These are phyloP conservation scores for Phorcus lineatus DNA, from an alignment of 2,888 invertebrate genomes.

Conservation along the genomic window DNA sequence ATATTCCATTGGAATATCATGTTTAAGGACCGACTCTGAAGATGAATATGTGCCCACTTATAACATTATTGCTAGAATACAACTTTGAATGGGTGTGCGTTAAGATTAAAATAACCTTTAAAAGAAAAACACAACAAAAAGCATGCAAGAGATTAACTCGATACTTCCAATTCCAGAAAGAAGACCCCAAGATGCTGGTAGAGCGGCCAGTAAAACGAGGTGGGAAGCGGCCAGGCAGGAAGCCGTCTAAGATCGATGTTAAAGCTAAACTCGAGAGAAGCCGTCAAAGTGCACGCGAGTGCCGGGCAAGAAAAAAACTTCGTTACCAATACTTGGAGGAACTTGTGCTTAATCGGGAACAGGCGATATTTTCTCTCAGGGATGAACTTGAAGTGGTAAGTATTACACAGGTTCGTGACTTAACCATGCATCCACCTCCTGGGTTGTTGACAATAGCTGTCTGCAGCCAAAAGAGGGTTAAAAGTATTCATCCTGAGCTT, in stretches of 20 bases:
- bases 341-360: constrained; percentile 92
- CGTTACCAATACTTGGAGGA: constrained; percentile 98
- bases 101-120: too few relatives aligned
- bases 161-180: constrained; percentile 21
- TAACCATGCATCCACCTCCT: not conserved
- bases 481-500: too few relatives aligned
- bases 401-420: constrained; percentile 20
- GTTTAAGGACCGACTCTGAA: too few relatives aligned
- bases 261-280: constrained; percentile 96
- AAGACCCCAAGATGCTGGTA: constrained; percentile 49
- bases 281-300: constrained; percentile 97
- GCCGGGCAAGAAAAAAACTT: constrained; percentile 95
- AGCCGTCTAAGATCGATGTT: constrained; percentile 91
- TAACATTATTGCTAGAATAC: too few relatives aligned
- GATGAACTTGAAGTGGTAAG: constrained; percentile 92
- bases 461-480: too few relatives aligned
- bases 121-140: not conserved
- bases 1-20: too few relatives aligned
- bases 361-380: constrained; percentile 89
- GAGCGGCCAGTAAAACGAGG: constrained; percentile 48
- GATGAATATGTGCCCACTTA: too few relatives aligned
- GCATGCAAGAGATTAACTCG: not conserved
- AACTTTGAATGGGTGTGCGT: too few relatives aligned
- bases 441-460: too few relatives aligned
- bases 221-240: constrained; percentile 82